Conservation (phyloP, 2,113 vertebrate species). For the Clarias macrocephalus region DNA sequence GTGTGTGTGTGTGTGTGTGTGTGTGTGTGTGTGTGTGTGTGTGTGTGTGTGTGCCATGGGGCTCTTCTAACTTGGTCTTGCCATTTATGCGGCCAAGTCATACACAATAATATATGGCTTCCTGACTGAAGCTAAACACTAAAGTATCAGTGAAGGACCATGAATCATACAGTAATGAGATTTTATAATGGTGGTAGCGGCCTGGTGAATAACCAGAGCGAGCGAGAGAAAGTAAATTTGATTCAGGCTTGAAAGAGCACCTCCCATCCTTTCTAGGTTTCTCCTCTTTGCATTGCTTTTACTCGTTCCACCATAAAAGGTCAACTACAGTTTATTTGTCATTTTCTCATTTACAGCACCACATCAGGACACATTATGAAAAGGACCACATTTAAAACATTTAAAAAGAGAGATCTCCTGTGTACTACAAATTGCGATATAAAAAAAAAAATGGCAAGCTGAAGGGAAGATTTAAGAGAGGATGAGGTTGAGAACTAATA, state of each 20-base stretch:
- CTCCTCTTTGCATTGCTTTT: neutral
- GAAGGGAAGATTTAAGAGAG: neutral
- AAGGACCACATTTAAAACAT: neutral
- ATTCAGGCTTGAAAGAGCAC: neutral
- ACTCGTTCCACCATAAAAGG: neutral
- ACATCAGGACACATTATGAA: conserved; percentile 8
- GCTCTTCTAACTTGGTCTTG: conserved; percentile 50
- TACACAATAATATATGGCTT: conserved; percentile 54
- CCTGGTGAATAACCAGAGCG: neutral
- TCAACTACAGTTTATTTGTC: neutral
- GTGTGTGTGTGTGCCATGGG: neutral
- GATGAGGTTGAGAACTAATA: conserved; percentile 18
- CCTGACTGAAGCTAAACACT: conserved; percentile 52
- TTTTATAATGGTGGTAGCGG: conserved; percentile 56
- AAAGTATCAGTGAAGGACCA: conserved; percentile 60
- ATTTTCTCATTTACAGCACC: neutral
- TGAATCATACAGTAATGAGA: conserved; percentile 69
- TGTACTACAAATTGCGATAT: neutral
- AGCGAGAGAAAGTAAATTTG: neutral
- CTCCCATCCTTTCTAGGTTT: neutral
- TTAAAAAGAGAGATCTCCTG: neutral
- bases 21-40: too few species aligned
- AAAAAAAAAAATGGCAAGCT: neutral
- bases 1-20: too few species aligned
- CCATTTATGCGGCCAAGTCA: conserved; percentile 58